These are phyloP conservation scores for Lagopus muta DNA, from an alignment of 2,113 vertebrate genomes.

Conservation along the genomic window DNA sequence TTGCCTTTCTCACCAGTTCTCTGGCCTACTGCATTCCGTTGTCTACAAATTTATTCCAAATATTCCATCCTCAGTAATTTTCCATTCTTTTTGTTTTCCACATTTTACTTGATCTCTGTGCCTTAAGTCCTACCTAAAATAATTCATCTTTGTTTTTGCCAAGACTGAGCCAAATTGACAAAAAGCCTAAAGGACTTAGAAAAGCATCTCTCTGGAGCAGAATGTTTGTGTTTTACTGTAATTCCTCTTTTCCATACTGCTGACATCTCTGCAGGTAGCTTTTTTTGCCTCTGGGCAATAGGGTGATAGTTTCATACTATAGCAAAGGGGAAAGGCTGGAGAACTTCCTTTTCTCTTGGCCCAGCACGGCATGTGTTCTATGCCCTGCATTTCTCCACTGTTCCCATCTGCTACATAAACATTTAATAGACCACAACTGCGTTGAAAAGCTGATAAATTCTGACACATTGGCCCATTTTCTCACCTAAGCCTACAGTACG, in stretches of 20 bases:
- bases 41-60: neutral
- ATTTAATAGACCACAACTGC: constrained; percentile 63
- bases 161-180: constrained; percentile 15
- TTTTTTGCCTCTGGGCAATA: constrained; percentile 58
- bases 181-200: constrained; percentile 16
- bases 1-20: constrained; percentile 29
- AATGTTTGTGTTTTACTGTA: constrained; percentile 14
- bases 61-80: neutral
- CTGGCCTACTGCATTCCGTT: neutral
- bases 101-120: neutral
- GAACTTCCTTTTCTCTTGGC: constrained; percentile 52
- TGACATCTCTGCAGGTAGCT: constrained; percentile 62
- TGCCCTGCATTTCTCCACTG: constrained; percentile 3
- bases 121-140: neutral
- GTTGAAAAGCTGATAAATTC: constrained; percentile 67
- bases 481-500: constrained; percentile 12
- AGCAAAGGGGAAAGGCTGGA: constrained; percentile 44
- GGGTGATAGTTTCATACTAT: constrained; percentile 36
- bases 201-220: neutral
- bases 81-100: constrained; percentile 5
- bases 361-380: constrained; percentile 11
- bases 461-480: constrained; percentile 39
- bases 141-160: neutral
- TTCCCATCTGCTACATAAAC: constrained; percentile 69
- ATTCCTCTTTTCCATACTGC: constrained; percentile 10